Conservation (phyloP, 2,888 invertebrate species). For the Phortica okadai region DNA sequence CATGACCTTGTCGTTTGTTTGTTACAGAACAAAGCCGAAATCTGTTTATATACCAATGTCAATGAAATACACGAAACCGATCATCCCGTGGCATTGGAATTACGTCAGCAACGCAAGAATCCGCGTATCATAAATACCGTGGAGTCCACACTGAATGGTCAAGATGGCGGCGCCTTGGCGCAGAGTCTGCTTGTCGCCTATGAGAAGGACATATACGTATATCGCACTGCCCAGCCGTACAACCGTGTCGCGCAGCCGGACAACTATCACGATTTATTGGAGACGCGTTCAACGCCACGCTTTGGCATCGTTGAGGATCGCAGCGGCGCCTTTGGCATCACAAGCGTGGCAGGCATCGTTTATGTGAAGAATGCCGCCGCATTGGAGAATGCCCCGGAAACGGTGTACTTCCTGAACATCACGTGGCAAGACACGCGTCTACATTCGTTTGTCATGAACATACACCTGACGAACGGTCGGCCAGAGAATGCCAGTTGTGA, state of each 20-base stretch:
- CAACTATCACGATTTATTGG: conserved; percentile 63
- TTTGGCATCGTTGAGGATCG: conserved; percentile 72
- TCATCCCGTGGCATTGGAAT: conserved; percentile 69
- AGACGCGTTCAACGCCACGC: conserved; percentile 55
- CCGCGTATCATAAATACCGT: conserved; percentile 61
- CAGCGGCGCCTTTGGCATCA: conserved; percentile 78
- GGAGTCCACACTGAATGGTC: conserved; percentile 54
- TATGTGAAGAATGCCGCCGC: conserved; percentile 78
- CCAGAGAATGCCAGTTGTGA: conserved; percentile 71
- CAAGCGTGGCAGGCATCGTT: conserved; percentile 79
- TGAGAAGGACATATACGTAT: conserved; percentile 72
- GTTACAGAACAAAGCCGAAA: conserved; percentile 68
- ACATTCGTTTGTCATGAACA: conserved; percentile 68
- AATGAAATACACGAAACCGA: conserved; percentile 69
- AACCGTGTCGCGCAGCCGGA: conserved; percentile 77
- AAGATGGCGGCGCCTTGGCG: conserved; percentile 38
- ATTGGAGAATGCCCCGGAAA: conserved; percentile 75
- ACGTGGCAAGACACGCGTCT: conserved; percentile 71
- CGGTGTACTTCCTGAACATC: conserved; percentile 74
- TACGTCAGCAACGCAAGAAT: conserved; percentile 62
- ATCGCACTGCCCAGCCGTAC: conserved; percentile 76
- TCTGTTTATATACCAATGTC: conserved; percentile 75
- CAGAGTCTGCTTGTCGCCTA: conserved; percentile 60
- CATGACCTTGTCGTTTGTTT: not conserved
- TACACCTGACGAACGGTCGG: conserved; percentile 69